Evolutionary conservation across 2,113 vertebrate genomes (phyloP), one percentile per base, ranked within the genome.

Genomic region (Microtus ochrogaster): DNA sequence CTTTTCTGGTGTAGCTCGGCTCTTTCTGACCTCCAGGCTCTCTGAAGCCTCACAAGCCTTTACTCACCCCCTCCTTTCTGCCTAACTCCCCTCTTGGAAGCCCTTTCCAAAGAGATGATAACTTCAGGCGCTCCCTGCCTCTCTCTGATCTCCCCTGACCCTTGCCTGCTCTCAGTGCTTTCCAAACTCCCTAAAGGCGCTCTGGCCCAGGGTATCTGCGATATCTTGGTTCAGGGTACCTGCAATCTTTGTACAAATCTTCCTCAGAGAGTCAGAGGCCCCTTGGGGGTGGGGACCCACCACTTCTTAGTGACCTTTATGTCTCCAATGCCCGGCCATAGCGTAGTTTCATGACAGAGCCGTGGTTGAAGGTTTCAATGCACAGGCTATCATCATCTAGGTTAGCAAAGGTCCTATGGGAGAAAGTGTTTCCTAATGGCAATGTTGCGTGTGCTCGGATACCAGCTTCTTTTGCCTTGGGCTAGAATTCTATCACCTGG

Each of bases 341-440:
- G 73, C n/a, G 39, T 66, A 76, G 72, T 5, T 90, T 65, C 36
- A 21, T 7, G 17, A 72, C n/a, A 41, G 52, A 94, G 73, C 13
- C 58, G 55, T 2, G 2, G 12, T 52, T 47, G 36, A 89, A 90
- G 28, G 19, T 61, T 87, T 79, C 92, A 47, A 61, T 61, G 41
- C 91, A 90, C 4, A 89, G 78, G 39, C 10, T 0, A 8, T 17
- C 81, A 58, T 88, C 79, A 58, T 88, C 79, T 94, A 74, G 21
- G 72, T 88, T 96, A 95, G 93, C 26, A 52, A 92, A 96, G 66
- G 14, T 91, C 79, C 49, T 96, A 33, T 61, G 36, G 76, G 76
- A 95, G 22, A 96, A 81, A 65, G 11, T n/a, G 24, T 63, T 49
- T 84, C 21, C 68, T 89, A 92, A 22, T 47, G 52, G 61, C 76